Conservation (phyloP, 2,888 invertebrate species). For the Melanophora roralis region DNA sequence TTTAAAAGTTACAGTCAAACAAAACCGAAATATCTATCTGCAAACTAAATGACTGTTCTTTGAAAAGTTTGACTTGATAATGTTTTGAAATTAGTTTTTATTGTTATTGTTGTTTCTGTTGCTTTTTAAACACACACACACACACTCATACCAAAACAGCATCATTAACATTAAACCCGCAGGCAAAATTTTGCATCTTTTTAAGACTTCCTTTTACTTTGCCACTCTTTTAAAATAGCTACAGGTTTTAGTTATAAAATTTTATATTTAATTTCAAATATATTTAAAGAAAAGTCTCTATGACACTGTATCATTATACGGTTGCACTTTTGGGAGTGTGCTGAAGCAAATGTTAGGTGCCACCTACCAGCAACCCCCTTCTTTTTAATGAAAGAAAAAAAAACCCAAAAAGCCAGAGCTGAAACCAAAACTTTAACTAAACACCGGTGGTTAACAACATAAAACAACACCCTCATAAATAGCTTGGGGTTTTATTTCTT, state of each 20-base stretch:
- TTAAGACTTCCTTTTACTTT: conserved; percentile 42
- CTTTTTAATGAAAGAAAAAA: not conserved
- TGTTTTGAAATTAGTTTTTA: conserved; percentile 26
- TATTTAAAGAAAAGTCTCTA: conserved; percentile 41
- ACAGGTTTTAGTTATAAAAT: conserved; percentile 18
- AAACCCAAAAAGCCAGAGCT: not conserved
- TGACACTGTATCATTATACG: conserved; percentile 76
- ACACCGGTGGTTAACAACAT: conserved; percentile 44
- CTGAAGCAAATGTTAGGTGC: conserved; percentile 48
- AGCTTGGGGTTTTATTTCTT: conserved; percentile 50
- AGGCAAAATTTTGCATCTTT: conserved; percentile 49
- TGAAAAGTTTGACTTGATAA: conserved; percentile 33
- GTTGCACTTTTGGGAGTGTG: conserved; percentile 74
- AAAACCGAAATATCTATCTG: not conserved
- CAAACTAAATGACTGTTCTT: conserved; percentile 13
- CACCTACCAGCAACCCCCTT: conserved; percentile 47
- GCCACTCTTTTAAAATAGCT: not conserved
- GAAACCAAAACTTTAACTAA: conserved; percentile 15
- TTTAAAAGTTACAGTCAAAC: not conserved
- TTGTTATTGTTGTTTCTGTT: not conserved
- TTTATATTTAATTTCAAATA: conserved; percentile 6
- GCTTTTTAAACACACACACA: not conserved
- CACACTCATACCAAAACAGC: too few relatives aligned
- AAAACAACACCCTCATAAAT: conserved; percentile 60
- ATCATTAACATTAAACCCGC: conserved; percentile 44